phyloP scores from a whole-genome alignment of 2,113 vertebrate species.

The Hippoglossus stenolepis region DNA sequence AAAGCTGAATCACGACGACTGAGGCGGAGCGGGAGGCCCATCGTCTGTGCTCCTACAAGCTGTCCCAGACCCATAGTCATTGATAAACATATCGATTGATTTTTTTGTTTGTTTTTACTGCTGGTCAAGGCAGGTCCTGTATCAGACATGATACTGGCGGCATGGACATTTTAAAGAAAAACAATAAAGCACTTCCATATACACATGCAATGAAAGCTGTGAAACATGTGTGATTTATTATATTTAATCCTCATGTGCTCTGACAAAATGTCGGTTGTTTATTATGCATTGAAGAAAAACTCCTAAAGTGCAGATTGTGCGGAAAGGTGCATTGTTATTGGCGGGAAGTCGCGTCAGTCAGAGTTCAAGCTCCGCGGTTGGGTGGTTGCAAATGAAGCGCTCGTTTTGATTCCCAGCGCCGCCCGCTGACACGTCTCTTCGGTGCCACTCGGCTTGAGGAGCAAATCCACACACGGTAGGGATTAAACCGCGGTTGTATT shows the following conservation, averaged over 20 bases:
- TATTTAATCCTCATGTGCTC: too few relatives aligned
- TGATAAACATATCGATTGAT: constrained; percentile 11
- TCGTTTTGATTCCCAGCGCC: not conserved
- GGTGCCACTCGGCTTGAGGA: too few relatives aligned
- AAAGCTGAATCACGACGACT: constrained; percentile 84
- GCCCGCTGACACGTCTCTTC: not conserved
- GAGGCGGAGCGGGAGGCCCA: constrained; percentile 36
- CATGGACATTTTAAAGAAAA: not conserved
- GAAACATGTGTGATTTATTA: constrained; percentile 1
- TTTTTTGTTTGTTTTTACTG: not conserved
- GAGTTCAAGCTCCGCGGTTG: not conserved
- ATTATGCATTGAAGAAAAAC: constrained; percentile 1
- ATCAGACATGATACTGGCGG: not conserved
- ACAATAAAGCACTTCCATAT: constrained; percentile 59
- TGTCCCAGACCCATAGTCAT: not conserved
- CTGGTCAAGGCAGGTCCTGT: constrained; percentile 23
- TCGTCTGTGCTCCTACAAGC: not conserved
- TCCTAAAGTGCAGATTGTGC: not conserved
- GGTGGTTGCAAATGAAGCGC: not conserved
- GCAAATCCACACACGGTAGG: too few relatives aligned
- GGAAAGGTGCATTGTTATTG: not conserved
- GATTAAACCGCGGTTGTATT: too few relatives aligned
- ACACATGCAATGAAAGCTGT: not conserved
- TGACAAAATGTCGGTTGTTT: not conserved
- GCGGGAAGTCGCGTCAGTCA: not conserved